Base-by-base conservation (phyloP, 1,140 invertebrate genomes). In the Nebria ingens region DNA sequence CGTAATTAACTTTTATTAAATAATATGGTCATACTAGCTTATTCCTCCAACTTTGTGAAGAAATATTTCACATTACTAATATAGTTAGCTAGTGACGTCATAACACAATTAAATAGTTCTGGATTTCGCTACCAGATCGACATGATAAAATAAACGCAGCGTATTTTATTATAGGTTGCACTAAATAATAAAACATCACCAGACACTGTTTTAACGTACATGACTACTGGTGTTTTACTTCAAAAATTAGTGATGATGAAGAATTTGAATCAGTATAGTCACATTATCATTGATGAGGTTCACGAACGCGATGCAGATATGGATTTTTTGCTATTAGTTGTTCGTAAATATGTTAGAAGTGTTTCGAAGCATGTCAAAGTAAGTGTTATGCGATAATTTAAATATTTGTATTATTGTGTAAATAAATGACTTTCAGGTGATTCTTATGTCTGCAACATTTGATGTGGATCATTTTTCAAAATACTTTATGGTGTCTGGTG, bases 231-330 rank as follows among this genome's bases (percentile, higher is more conserved):
- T 60, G 76, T 90, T 9, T 64, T 91, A 19, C 67, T 90, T 2
- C 80, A 83, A 63, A 84, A 81, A 68, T 62, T 94, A 2, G 89
- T 96, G 55, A 82, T 79, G 56, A 53, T 60, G 0, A 74, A 76
- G 61, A 84, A 85, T 50, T 69, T 79, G 1, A 65, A 66, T 25
- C 73, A 94, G 86, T 80, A 74, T 57, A 95, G 95, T 1, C 96
- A 99, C 69, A 81, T 99, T 49, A 86, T 99, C 63, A 73, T 99
- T 4, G 94, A 94, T 72, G 91, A 97, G 71, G 86, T 99, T 17
- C 97, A 99, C 68, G 96, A 99, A 74, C 76, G 97, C 19, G 89
- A 94, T 65, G 82, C 91, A 68, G 91, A 98, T 55, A 92, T 93
- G 77, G 86, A 87, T 63, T 96, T 99, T 68, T 72, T 97, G 2